Percentiles rank a stretch among this genome's conserved stretches.
Evolutionary conservation across 2,797 vertebrate species (phyloP).

Genomic region (Adrianichthys oophorus): DNA sequence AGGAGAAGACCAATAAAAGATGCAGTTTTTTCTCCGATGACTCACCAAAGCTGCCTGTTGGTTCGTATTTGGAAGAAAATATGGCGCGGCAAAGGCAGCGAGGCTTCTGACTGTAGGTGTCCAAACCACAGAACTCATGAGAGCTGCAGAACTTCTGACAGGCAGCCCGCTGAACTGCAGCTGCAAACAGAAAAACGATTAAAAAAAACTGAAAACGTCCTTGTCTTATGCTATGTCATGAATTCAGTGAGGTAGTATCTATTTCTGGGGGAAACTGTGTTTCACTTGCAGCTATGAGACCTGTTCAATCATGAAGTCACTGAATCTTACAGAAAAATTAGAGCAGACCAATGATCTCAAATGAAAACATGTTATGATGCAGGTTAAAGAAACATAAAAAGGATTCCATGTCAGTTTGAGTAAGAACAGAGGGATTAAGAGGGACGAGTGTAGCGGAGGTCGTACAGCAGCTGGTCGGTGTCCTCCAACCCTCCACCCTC

Average conservation of each 20-base stretch:
- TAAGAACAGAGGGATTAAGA: background rate
- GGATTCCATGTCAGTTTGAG: background rate
- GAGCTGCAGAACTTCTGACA: conserved; percentile 39
- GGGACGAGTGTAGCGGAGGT: background rate
- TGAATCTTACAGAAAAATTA: no score
- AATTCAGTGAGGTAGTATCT: no score
- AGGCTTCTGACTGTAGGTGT: background rate
- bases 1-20: no score
- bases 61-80: conserved; percentile 39
- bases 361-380: no score
- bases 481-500: conserved; percentile 5
- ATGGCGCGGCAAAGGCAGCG: conserved; percentile 40
- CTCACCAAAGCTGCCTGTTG: conserved; percentile 13
- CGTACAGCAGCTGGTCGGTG: conserved; percentile 14
- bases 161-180: background rate
- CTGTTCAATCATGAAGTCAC: no score
- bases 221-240: background rate
- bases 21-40: background rate
- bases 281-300: no score
- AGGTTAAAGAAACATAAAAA: no score
- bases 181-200: background rate
- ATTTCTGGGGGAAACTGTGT: no score
- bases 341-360: no score
- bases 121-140: conserved; percentile 51
- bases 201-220: background rate